Base-by-base conservation (phyloP, 2,888 invertebrate species). In the Oscheius sp. region DNA sequence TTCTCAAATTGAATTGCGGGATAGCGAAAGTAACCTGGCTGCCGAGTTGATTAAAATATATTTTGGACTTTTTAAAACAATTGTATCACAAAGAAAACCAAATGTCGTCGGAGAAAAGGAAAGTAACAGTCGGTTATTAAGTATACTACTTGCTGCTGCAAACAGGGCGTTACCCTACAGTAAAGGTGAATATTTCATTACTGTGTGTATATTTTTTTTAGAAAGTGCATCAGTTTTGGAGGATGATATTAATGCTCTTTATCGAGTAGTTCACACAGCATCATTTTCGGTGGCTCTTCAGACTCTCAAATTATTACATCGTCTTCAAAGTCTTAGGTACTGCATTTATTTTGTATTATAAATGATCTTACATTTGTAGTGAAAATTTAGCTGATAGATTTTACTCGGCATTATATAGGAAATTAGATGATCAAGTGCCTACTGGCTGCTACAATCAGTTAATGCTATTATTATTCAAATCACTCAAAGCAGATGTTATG, bases 341-440 rank as follows among this genome's bases (percentile, higher is more conserved):
- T 13, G 18, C 23, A 29, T 6, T 43, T 35, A 21, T 18, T 66
- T 23, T 25, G n/a, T 6, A n/a, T 52, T n/a, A 29, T 29, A 18
- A 27, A 7, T 27, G 25, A 5, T n/a, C 3, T 18, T 21, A 55
- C n/a, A 69, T 23, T 58, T 70, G 69, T 45, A 90, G 90, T 79
- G 88, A 89, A 63, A 88, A 83, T 49, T 83, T 89, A 5, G 88
- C 90, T 6, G 91, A 91, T 79, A 89, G 91, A 1, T 91, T 89
- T 85, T 97, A 96, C 90, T 92, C 93, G 75, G 93, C 95, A 0
- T 91, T 99, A 45, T 99, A 99, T 89, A 92, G 92, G 25, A 96
- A 96, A 88, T 89, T 99, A 72, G 89, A 93, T 0, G 94, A 94
- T 89, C 91, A 94, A 0, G 91, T 79, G 21, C 84, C 85, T 9